Evolutionary conservation across 2,113 vertebrate genomes (phyloP).

Genomic region (Monopterus albus): DNA sequence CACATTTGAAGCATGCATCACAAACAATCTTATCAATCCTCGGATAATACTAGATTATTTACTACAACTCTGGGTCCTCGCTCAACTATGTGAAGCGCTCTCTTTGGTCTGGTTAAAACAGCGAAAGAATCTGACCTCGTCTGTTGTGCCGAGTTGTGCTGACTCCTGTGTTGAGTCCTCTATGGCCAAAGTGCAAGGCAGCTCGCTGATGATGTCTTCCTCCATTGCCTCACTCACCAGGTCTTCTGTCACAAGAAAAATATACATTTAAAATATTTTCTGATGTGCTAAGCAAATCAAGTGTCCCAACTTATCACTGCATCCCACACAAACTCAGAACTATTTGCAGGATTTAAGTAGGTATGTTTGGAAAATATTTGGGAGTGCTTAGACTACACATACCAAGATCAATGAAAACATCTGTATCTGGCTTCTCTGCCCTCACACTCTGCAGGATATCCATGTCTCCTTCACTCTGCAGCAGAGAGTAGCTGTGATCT

Average conservation of each 20-base stretch:
- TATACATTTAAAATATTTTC: not conserved
- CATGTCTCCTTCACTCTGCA: constrained; percentile 58
- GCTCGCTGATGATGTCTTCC: constrained; percentile 67
- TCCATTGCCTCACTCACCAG: constrained; percentile 76
- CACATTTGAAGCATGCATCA: not conserved
- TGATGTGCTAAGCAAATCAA: not conserved
- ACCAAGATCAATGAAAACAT: constrained; percentile 87
- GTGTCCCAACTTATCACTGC: not conserved
- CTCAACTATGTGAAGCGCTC: not conserved
- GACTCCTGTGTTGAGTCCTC: constrained; percentile 68
- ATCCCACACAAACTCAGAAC: not conserved
- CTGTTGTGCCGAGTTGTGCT: constrained; percentile 8
- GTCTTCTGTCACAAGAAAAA: constrained; percentile 69
- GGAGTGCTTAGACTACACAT: constrained; percentile 9
- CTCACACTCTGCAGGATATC: constrained; percentile 77
- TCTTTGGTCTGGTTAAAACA: not conserved
- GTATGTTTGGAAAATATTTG: too few relatives aligned
- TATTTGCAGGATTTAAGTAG: not conserved
- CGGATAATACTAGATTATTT: not conserved
- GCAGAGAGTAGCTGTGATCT: constrained; percentile 89
- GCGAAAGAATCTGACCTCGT: constrained; percentile 60
- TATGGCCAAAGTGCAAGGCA: constrained; percentile 80
- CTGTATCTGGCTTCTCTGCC: constrained; percentile 78
- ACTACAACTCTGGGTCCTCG: not conserved
- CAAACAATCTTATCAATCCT: not conserved